Evolutionary conservation across 1,140 invertebrate genomes (phyloP).

Genomic region (Dreissena rostriformis): DNA sequence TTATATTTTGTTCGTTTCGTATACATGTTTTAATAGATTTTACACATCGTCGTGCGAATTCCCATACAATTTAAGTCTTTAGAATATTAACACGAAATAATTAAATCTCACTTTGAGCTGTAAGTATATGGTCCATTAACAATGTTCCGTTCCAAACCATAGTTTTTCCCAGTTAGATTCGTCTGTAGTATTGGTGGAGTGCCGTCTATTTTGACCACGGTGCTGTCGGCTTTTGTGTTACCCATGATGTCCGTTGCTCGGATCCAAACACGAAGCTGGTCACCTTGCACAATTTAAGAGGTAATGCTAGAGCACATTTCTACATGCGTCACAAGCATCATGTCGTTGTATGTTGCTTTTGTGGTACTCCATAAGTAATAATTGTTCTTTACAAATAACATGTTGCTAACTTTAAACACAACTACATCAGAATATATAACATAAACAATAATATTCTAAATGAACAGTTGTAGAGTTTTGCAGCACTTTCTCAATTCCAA

Average conservation of each 20-base stretch:
- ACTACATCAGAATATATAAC: too few relatives aligned
- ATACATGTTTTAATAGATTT: background rate
- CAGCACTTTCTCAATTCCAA: too few relatives aligned
- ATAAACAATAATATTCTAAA: too few relatives aligned
- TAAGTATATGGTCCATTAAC: slow-evolving; percentile 16
- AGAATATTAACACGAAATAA: background rate
- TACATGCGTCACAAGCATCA: too few relatives aligned
- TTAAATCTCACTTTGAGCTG: slow-evolving; percentile 5
- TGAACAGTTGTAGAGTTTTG: too few relatives aligned
- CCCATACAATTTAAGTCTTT: background rate
- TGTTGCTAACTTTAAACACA: too few relatives aligned
- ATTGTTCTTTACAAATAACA: too few relatives aligned
- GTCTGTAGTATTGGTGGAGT: slow-evolving; percentile 2
- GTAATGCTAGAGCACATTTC: too few relatives aligned
- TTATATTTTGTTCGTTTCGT: background rate
- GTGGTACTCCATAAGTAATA: too few relatives aligned
- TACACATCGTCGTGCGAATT: background rate
- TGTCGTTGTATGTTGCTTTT: too few relatives aligned
- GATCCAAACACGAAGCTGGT: slow-evolving; percentile 18
- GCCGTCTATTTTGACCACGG: slow-evolving; percentile 12
- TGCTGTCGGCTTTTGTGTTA: slow-evolving; percentile 24
- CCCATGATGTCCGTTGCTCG: slow-evolving; percentile 42
- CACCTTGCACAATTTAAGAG: background rate
- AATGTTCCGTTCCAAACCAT: slow-evolving; percentile 4
- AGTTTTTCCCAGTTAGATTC: background rate